These are phyloP conservation scores for Macrobrachium rosenbergii DNA, from an alignment of 1,140 invertebrate species.

Conservation along the genomic window DNA sequence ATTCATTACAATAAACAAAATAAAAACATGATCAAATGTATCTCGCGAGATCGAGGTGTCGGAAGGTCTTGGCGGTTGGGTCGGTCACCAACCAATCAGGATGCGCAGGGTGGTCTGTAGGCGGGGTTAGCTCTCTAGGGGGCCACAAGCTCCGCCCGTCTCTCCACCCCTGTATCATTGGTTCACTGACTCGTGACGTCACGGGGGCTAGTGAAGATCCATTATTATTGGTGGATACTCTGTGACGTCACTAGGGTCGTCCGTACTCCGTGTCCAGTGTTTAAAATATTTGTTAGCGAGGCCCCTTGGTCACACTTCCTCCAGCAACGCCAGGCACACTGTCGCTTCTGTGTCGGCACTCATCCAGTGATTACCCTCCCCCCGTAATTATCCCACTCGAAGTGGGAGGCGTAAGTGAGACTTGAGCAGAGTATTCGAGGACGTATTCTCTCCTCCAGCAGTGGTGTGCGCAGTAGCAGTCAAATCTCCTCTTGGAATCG, in stretches of 20 bases:
- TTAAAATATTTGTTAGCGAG: slow-evolving; percentile 65
- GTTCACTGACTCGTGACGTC: slow-evolving; percentile 62
- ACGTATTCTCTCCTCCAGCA: neutral
- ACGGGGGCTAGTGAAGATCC: slow-evolving; percentile 64
- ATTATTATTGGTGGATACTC: slow-evolving; percentile 65
- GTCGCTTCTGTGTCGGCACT: slow-evolving; percentile 56
- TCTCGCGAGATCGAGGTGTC: slow-evolving; percentile 56
- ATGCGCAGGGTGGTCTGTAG: slow-evolving; percentile 17
- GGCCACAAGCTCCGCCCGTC: slow-evolving; percentile 46
- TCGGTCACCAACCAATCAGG: slow-evolving; percentile 49
- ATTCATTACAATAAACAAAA: slow-evolving; percentile 52
- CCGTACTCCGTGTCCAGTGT: slow-evolving; percentile 64
- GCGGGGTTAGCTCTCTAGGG: slow-evolving; percentile 48
- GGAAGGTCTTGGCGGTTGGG: slow-evolving; percentile 53
- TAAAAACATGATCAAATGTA: slow-evolving; percentile 60
- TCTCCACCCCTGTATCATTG: slow-evolving; percentile 41
- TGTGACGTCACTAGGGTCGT: slow-evolving; percentile 59
- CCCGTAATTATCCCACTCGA: slow-evolving; percentile 41
- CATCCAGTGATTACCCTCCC: slow-evolving; percentile 48
- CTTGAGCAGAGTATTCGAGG: no score
- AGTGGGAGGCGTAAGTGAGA: slow-evolving; percentile 33
- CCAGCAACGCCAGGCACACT: slow-evolving; percentile 61
- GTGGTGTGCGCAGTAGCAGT: slow-evolving; percentile 55
- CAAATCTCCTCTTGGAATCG: slow-evolving; percentile 12
- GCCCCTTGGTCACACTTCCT: slow-evolving; percentile 65